phyloP scores from a whole-genome alignment of 1,140 invertebrate genomes.

The Bombus huntii region DNA sequence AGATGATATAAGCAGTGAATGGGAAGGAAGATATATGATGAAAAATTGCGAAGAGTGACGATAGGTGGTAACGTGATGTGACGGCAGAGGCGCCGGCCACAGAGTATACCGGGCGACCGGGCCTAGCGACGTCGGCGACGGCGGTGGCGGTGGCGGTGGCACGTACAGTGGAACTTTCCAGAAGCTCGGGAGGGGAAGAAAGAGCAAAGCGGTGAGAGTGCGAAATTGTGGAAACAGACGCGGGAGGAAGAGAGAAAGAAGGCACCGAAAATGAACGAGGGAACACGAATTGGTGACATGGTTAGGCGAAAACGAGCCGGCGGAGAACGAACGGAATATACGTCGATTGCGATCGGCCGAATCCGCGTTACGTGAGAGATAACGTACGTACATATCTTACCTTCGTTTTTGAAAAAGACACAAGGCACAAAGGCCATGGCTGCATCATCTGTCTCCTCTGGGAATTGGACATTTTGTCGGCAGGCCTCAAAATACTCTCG shows the following conservation, averaged over 20 bases:
- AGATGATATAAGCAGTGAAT: background rate
- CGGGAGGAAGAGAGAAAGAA: background rate
- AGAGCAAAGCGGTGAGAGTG: conserved; percentile 30
- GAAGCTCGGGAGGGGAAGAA: conserved; percentile 56
- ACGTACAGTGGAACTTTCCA: conserved; percentile 76
- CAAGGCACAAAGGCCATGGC: conserved; percentile 79
- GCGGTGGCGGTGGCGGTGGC: background rate
- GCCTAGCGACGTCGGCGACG: background rate
- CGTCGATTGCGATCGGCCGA: conserved; percentile 11
- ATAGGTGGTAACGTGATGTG: too few species aligned
- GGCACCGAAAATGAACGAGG: conserved; percentile 5
- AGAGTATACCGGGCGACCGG: background rate
- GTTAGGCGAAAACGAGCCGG: conserved; percentile 29
- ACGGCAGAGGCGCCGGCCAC: background rate
- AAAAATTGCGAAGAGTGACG: background rate
- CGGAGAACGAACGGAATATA: conserved; percentile 27
- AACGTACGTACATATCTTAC: conserved; percentile 67
- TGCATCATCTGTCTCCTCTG: conserved; percentile 79
- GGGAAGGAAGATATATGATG: background rate
- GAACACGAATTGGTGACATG: conserved; percentile 16
- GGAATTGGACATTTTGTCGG: conserved; percentile 70
- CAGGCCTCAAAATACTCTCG: background rate
- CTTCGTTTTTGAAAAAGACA: conserved; percentile 74
- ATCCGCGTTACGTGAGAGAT: conserved; percentile 39
- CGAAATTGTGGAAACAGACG: conserved; percentile 7